Evolutionary conservation across 2,888 invertebrate species (phyloP).

Genomic region (Taenaris catops): DNA sequence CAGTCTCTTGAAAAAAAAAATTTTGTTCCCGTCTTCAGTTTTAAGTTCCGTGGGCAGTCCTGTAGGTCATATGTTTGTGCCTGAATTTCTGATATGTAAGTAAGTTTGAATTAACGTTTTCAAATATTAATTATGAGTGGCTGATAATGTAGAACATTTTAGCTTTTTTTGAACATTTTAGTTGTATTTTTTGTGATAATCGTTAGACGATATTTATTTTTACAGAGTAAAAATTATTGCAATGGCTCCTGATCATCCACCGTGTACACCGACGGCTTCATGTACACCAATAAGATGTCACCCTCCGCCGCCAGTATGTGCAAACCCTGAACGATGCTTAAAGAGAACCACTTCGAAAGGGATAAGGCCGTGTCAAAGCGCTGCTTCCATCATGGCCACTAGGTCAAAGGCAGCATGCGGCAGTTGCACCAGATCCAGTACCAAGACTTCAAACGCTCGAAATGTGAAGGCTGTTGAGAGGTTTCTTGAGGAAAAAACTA

Average conservation of each 20-base stretch:
- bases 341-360: slow-evolving; percentile 45
- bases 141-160: no score
- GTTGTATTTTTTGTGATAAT: no score
- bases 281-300: slow-evolving; percentile 59
- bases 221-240: slow-evolving; percentile 35
- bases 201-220: no score
- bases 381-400: slow-evolving; percentile 58
- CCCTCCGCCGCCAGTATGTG: slow-evolving; percentile 54
- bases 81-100: no score
- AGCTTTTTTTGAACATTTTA: no score
- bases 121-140: no score
- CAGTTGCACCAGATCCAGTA: slow-evolving; percentile 42
- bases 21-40: no score
- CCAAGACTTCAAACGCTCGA: slow-evolving; percentile 27
- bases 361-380: slow-evolving; percentile 52
- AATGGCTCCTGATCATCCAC: slow-evolving; percentile 61
- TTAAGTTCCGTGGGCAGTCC: no score
- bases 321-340: slow-evolving; percentile 55
- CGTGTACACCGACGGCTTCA: slow-evolving; percentile 60
- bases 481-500: slow-evolving; percentile 49
- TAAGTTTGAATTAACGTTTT: no score
- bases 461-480: slow-evolving; percentile 36
- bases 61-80: no score
- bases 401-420: slow-evolving; percentile 44
- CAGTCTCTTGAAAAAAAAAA: neutral